A percentile compares a stretch with the other conserved stretches of the same genome.
Evolutionary conservation across 2,888 invertebrate species (phyloP).

Genomic region (Trissolcus japonicus): DNA sequence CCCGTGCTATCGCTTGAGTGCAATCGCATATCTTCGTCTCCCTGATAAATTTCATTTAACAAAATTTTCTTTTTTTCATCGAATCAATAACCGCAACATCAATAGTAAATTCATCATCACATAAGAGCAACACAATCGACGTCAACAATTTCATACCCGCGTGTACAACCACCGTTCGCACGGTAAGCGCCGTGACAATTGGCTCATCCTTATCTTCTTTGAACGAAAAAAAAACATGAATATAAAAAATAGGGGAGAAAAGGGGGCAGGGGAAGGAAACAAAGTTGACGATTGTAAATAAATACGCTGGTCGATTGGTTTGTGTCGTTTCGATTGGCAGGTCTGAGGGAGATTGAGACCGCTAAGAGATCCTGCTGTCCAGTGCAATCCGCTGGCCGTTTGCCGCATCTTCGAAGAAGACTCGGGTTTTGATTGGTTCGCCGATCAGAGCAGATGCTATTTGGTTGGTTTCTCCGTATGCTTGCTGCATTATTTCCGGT

Average conservation of each 20-base stretch:
- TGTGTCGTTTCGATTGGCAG: slow-evolving; percentile 70
- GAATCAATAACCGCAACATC: not conserved
- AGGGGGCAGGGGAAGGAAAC: not conserved
- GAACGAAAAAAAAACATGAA: not conserved
- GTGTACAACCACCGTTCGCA: not conserved
- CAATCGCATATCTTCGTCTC: slow-evolving; percentile 13
- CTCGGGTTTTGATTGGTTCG: slow-evolving; percentile 25
- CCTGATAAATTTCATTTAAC: slow-evolving; percentile 10
- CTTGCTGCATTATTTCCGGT: slow-evolving; percentile 3
- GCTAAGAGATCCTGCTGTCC: slow-evolving; percentile 64
- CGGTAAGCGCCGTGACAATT: not conserved
- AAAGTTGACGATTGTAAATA: slow-evolving; percentile 24
- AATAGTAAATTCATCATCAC: slow-evolving; percentile 8
- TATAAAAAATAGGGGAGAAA: slow-evolving; percentile 1
- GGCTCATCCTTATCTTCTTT: not conserved
- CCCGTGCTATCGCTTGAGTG: slow-evolving; percentile 43
- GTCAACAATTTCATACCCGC: slow-evolving; percentile 1
- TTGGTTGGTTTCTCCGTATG: slow-evolving; percentile 3
- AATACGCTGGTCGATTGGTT: slow-evolving; percentile 17
- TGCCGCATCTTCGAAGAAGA: not conserved
- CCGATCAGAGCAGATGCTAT: slow-evolving; percentile 11
- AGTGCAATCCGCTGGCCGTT: slow-evolving; percentile 26
- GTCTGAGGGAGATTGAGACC: slow-evolving; percentile 64
- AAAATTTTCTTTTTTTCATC: not conserved
- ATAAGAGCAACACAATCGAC: slow-evolving; percentile 4